Evolutionary conservation across 2,888 invertebrate genomes (phyloP), one percentile per base, ranked within the genome.

Genomic region (Eudemis profundana): DNA sequence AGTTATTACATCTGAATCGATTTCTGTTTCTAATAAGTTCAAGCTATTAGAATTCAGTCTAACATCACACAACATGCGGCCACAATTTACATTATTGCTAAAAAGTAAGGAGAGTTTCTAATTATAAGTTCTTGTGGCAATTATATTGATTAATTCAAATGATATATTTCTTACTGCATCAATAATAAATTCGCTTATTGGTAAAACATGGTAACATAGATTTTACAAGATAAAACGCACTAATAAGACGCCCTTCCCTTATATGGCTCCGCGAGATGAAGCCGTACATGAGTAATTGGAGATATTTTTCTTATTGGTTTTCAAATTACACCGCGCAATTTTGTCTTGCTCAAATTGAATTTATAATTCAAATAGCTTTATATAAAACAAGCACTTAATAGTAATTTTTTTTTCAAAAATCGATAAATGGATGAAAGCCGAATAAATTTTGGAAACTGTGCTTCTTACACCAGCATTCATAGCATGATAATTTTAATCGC

Each of bases 301-400:
- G 36, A 10, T 44, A 64, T 64, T 64, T 51, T 59, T 64, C 63
- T 64, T 59, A 59, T 51, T 59, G 57, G 57, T 44, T 64, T 50
- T 59, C 19, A 44, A 51, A 59, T 51, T 59, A 44, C 64, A 36
- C 27, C 27, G n/a, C 7, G 7, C 10, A 44, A 14, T 57, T 50
- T 57, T 23, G 50, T 27, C 5, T 46, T 46, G 33, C 8, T 21
- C 2, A 29, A 57, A 57, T 56, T 27, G 12, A 33, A 33, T 57
- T 33, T 57, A 21, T 50, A 29, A 61, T 50, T 61, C 15, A 17
- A 60, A 12, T 19, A 49, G 33, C 33, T 10, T 33, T 33, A 33
- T n/a, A 12, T 17, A 19, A 21, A 19, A 21, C 10, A 44, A 21
- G 12, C 12, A 4, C 21, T 46, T 21, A 17, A 46, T 46, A 46